phyloP scores from a whole-genome alignment of 2,888 invertebrate species.

The Pteria penguin region DNA sequence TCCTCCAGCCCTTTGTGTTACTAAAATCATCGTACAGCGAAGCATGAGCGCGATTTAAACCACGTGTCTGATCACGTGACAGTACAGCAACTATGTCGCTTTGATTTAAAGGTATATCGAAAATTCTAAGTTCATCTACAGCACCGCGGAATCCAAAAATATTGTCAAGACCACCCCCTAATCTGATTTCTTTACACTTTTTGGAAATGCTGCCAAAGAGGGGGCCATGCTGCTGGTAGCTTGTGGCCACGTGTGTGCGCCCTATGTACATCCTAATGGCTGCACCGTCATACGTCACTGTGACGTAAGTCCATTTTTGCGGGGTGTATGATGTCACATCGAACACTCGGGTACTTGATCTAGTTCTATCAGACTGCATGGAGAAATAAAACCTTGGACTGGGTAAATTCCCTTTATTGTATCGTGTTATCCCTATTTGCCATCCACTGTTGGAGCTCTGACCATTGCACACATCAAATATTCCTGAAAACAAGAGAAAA shows the following conservation, averaged over 20 bases:
- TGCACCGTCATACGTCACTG: slow-evolving; percentile 65
- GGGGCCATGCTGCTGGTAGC: slow-evolving; percentile 56
- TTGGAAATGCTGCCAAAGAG: slow-evolving; percentile 52
- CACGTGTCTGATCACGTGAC: not conserved
- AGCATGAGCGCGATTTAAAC: slow-evolving; percentile 7
- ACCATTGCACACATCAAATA: slow-evolving; percentile 59
- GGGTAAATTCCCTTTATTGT: slow-evolving; percentile 35
- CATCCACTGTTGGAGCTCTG: slow-evolving; percentile 46
- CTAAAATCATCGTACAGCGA: slow-evolving; percentile 56
- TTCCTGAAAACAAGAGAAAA: no score
- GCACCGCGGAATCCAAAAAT: slow-evolving; percentile 61
- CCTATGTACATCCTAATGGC: slow-evolving; percentile 66
- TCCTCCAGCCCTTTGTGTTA: slow-evolving; percentile 55
- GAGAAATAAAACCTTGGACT: slow-evolving; percentile 63
- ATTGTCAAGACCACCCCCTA: slow-evolving; percentile 61
- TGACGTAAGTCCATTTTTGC: slow-evolving; percentile 65
- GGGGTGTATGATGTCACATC: slow-evolving; percentile 57
- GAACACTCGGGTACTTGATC: slow-evolving; percentile 45
- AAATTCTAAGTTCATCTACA: slow-evolving; percentile 63
- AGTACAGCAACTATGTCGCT: slow-evolving; percentile 42
- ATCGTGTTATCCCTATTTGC: slow-evolving; percentile 60
- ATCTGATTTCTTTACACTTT: slow-evolving; percentile 59
- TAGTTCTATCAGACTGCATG: slow-evolving; percentile 57
- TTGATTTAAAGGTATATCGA: slow-evolving; percentile 61
- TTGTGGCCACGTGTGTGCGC: slow-evolving; percentile 62